Evolutionary conservation across 2,797 vertebrate species (phyloP), one percentile per base, ranked within the genome.

Genomic region (Vireo griseus): DNA sequence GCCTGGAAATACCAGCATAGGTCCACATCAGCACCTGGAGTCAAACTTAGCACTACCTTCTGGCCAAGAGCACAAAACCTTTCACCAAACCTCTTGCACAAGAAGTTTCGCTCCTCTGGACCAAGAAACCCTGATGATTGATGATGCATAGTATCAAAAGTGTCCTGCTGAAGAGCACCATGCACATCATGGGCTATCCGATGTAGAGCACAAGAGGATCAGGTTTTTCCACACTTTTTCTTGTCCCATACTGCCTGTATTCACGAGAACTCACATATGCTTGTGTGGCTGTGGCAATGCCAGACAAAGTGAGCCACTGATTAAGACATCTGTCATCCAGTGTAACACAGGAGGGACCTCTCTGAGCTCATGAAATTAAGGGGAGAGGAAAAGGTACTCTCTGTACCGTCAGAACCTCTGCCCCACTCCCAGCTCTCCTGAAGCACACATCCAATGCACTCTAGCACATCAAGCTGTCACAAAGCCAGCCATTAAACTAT

Each of bases 381-480:
- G 2, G 13, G 7, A 62, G 29, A 42, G 67, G 28, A 82, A 40
- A 52, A 54, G 55, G 13, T 6, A 48, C 6, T 13, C 12, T 37
- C 4, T 82, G 17, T 17, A 31, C 21, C 21, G 17, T 57, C 74
- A 57, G 37, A 20, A 52, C 48, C 9, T 14, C 24, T 40, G 15
- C 11, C 8, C 24, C 17, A 77, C 11, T 3, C 31, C 13, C 11
- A 50, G 20, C 6, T 45, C 29, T 68, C 50, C 11, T 48, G 35
- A 48, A 67, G 11, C 25, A 45, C 2, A 3, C 3, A 39, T 16
- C 16, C 21, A 61, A 5, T 0, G 0, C 29, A 39, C n/a, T 16
- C 14, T 14, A 78, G 14, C n/a, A 84, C 22, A 45, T 10, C 2
- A 5, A 73, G 6, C 2, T 51, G 9, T 16, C 35, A 45, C 61